A percentile compares a stretch with the other conserved stretches of the same genome.
phyloP scores from a whole-genome alignment of 1,140 invertebrate genomes.

The Chelonus insularis region DNA sequence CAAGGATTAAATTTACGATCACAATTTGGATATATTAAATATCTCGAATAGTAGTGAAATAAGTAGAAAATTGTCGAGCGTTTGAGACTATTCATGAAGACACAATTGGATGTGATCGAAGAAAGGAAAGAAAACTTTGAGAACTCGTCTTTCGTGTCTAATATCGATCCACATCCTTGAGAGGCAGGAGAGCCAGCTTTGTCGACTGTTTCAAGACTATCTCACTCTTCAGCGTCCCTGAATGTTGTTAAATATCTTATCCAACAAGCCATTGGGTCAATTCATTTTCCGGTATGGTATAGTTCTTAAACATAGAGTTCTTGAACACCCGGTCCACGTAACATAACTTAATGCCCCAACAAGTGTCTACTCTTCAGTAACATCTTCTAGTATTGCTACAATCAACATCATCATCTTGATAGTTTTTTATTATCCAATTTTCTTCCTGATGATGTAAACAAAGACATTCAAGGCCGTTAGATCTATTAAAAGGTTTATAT shows the following conservation, averaged over 20 bases:
- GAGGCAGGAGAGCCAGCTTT: conserved; percentile 12
- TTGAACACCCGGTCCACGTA: no score
- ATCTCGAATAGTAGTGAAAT: background rate
- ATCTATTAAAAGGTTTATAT: no score
- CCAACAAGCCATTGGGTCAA: conserved; percentile 6
- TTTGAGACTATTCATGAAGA: background rate
- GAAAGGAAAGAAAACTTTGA: conserved; percentile 1
- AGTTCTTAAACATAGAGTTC: conserved; percentile 7
- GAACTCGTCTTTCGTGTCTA: conserved; percentile 2
- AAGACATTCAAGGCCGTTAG: no score
- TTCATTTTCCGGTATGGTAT: background rate
- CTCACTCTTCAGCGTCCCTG: conserved; percentile 5
- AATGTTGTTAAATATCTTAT: conserved; percentile 6
- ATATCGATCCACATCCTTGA: conserved; percentile 23
- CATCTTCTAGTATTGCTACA: no score
- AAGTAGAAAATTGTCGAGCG: background rate
- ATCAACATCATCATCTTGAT: no score
- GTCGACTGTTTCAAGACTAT: background rate
- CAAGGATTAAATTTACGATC: no score
- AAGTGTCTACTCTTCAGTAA: no score
- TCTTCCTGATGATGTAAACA: no score
- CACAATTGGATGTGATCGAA: background rate
- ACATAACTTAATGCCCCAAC: no score
- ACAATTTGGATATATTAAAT: no score
- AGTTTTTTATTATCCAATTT: no score